Evolutionary conservation across 1,140 invertebrate species (phyloP).

Genomic region (Elymnias hypermnestra): DNA sequence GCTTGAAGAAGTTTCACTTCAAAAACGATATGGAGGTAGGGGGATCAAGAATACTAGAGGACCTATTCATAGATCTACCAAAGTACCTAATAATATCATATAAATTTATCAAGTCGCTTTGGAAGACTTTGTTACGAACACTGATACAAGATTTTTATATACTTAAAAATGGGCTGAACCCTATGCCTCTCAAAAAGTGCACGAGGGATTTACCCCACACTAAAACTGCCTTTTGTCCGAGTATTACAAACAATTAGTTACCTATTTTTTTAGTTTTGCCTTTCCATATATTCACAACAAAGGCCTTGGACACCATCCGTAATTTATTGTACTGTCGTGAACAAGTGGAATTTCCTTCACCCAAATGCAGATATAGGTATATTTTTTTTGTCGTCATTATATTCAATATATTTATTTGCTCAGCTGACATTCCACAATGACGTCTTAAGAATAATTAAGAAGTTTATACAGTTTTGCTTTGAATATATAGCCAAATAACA

Average conservation of each 20-base stretch:
- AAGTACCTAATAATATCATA: too few relatives aligned
- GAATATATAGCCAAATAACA: too few relatives aligned
- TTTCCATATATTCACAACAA: slow-evolving; percentile 1
- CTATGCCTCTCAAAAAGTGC: too few relatives aligned
- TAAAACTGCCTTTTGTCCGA: background rate
- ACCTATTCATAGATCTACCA: too few relatives aligned
- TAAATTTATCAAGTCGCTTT: too few relatives aligned
- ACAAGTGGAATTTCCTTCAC: slow-evolving; percentile 15
- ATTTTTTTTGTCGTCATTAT: background rate
- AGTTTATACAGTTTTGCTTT: too few relatives aligned
- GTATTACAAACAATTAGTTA: background rate
- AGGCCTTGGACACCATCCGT: slow-evolving; percentile 5
- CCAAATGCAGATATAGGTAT: slow-evolving; percentile 7
- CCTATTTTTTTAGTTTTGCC: slow-evolving; percentile 2
- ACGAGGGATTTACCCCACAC: slow-evolving; percentile 9
- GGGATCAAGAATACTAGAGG: too few relatives aligned
- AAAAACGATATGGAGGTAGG: too few relatives aligned
- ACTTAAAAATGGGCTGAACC: too few relatives aligned
- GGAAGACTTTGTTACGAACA: too few relatives aligned
- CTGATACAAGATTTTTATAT: too few relatives aligned
- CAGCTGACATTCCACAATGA: slow-evolving; percentile 7
- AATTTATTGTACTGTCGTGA: slow-evolving; percentile 10
- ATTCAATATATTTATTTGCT: slow-evolving; percentile 9
- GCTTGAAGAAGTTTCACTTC: too few relatives aligned
- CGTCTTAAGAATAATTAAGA: background rate